Evolutionary conservation across 2,113 vertebrate species (phyloP).

Genomic region (Ceratotherium simum): DNA sequence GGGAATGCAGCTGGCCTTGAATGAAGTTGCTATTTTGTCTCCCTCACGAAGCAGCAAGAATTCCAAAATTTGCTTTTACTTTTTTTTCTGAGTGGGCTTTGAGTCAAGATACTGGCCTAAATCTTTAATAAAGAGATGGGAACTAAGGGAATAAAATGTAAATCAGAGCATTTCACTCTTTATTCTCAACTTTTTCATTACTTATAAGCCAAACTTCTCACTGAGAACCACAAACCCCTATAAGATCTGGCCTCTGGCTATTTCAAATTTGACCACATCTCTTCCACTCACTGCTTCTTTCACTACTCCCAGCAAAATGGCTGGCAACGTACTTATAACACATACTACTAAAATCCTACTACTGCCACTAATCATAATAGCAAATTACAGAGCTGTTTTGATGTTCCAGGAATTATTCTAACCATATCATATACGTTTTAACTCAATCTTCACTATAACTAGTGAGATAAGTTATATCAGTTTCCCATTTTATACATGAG

Average conservation of each 20-base stretch:
- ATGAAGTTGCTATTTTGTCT: not conserved
- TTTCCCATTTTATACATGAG: not conserved
- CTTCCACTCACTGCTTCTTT: not conserved
- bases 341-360: not conserved
- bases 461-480: not conserved
- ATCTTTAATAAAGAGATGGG: not conserved
- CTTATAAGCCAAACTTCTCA: not conserved
- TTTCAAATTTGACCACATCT: not conserved
- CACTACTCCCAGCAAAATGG: not conserved
- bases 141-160: not conserved
- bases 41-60: not conserved
- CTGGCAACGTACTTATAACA: not conserved
- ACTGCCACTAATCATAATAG: not conserved
- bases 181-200: not conserved
- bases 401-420: not conserved
- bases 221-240: not conserved
- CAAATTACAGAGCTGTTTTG: not conserved
- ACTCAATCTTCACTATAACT: not conserved
- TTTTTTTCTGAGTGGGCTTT: not conserved
- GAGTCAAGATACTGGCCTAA: not conserved
- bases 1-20: not conserved
- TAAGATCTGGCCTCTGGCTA: not conserved
- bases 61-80: not conserved
- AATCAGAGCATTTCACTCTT: not conserved
- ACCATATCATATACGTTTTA: not conserved